Conservation (phyloP, 2,888 invertebrate genomes). For the Nezara viridula region DNA sequence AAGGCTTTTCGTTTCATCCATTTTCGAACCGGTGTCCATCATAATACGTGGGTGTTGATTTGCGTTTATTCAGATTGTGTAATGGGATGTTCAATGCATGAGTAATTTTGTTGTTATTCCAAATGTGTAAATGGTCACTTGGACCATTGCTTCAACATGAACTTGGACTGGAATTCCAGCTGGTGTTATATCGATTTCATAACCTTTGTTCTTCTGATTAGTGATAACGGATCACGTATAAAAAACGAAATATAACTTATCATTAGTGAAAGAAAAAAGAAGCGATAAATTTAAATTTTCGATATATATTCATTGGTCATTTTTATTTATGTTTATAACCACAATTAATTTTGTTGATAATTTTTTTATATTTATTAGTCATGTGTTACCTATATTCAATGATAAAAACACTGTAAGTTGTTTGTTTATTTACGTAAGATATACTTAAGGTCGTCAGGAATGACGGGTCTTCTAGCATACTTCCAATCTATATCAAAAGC, state of each 20-base stretch:
- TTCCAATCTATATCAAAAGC: too few species aligned
- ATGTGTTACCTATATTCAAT: not conserved
- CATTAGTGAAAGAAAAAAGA: not conserved
- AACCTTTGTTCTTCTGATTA: not conserved
- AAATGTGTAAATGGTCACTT: not conserved
- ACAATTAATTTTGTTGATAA: not conserved
- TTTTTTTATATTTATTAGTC: not conserved
- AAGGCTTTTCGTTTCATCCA: not conserved
- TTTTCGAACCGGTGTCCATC: not conserved
- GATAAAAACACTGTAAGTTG: too few species aligned
- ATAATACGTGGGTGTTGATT: not conserved
- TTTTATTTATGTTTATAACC: not conserved
- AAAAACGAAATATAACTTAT: not conserved
- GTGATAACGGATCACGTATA: not conserved
- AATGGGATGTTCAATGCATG: not conserved
- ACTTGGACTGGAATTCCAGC: not conserved
- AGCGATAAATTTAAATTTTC: not conserved
- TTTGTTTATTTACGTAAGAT: too few species aligned
- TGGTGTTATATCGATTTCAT: not conserved
- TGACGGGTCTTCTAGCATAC: too few species aligned
- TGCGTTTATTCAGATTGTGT: not conserved
- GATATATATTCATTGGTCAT: not conserved
- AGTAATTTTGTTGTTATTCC: not conserved
- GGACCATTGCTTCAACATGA: not conserved
- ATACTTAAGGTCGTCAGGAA: too few species aligned